These are phyloP conservation scores for Tyrannus savana DNA, from an alignment of 2,113 vertebrate genomes.

Conservation along the genomic window DNA sequence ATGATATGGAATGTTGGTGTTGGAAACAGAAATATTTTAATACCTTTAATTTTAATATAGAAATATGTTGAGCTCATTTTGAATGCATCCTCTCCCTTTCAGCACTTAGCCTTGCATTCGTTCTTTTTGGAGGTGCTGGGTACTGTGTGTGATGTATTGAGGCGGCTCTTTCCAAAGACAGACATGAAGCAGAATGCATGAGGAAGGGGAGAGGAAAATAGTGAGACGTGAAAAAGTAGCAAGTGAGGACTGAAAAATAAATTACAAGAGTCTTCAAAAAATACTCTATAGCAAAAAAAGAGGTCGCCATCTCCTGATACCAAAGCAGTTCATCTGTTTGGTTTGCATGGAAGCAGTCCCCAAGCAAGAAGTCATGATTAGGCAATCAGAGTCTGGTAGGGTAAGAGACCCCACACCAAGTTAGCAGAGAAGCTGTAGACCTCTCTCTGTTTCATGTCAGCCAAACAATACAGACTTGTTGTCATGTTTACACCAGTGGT, in stretches of 20 bases:
- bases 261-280: neutral
- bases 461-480: neutral
- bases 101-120: neutral
- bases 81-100: neutral
- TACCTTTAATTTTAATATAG: neutral
- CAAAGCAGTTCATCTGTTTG: neutral
- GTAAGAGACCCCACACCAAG: neutral
- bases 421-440: neutral
- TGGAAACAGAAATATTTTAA: neutral
- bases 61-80: neutral
- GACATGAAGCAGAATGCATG: neutral
- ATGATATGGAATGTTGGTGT: neutral
- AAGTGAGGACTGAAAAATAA: neutral
- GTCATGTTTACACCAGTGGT: rapidly evolving
- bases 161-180: neutral
- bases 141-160: neutral
- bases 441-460: neutral
- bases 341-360: neutral
- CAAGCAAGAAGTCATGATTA: neutral
- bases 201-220: neutral
- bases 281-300: neutral
- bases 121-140: neutral
- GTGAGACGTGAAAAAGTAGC: neutral
- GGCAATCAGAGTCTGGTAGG: neutral
- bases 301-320: neutral